Evolutionary conservation across 2,797 vertebrate species (phyloP).

Genomic region (Acanthis flammea): DNA sequence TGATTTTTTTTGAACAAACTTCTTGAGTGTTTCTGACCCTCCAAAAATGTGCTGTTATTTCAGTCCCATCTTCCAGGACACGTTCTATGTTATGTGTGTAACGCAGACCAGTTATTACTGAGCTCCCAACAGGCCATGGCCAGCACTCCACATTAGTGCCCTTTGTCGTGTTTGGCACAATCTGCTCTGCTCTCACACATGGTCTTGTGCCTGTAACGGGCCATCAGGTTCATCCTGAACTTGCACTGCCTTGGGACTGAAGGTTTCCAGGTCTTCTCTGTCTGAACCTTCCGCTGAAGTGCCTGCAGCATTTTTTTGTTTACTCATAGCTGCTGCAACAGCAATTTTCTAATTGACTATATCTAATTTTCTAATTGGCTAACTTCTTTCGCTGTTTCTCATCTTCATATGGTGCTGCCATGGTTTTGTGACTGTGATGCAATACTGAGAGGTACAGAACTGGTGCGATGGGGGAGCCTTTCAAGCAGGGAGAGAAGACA

Average conservation of each 20-base stretch:
- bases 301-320: not conserved
- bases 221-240: not conserved
- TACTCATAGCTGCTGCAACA: fast-evolving
- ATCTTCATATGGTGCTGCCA: fast-evolving
- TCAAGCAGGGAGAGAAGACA: not conserved
- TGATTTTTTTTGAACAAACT: not conserved
- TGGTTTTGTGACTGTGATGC: not conserved
- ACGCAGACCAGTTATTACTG: not conserved
- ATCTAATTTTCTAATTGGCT: not conserved
- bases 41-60: not conserved
- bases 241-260: not conserved
- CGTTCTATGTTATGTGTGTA: not conserved
- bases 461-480: not conserved
- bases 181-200: fast-evolving
- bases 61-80: not conserved
- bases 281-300: not conserved
- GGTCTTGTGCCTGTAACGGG: not conserved
- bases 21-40: not conserved
- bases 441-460: not conserved
- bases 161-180: not conserved
- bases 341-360: not conserved
- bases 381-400: not conserved
- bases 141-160: not conserved
- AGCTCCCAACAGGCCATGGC: not conserved
- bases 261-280: not conserved